Conservation (phyloP, 2,888 invertebrate species). For the Microplitis manilae region DNA sequence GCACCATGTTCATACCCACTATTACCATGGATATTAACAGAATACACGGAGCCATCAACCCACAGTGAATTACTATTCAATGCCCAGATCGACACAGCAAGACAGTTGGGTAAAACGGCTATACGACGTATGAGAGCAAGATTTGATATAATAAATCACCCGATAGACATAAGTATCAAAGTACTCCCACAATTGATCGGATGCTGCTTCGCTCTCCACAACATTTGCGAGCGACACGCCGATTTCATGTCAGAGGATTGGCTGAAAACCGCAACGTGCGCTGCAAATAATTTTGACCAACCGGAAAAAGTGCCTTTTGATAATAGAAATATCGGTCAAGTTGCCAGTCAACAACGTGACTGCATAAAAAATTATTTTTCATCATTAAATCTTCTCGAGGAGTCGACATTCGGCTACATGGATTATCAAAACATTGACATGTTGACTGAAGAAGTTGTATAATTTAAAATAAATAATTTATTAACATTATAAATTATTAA, state of each 20-base stretch:
- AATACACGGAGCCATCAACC: constrained; percentile 44
- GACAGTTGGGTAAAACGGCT: constrained; percentile 50
- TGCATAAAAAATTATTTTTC: constrained; percentile 28
- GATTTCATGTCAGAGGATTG: constrained; percentile 52
- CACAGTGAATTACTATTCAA: neutral
- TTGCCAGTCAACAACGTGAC: constrained; percentile 43
- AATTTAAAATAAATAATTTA: neutral
- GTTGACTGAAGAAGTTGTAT: neutral
- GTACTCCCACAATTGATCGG: constrained; percentile 55
- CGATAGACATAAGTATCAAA: constrained; percentile 54
- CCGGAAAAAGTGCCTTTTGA: neutral
- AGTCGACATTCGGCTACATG: neutral
- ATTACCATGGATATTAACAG: constrained; percentile 53
- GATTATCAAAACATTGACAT: constrained; percentile 8
- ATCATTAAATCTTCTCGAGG: neutral
- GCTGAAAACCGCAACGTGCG: constrained; percentile 37
- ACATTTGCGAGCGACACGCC: constrained; percentile 53
- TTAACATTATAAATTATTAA: neutral
- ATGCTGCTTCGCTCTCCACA: constrained; percentile 57
- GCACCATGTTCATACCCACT: constrained; percentile 51
- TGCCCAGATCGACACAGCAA: neutral
- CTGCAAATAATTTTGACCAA: neutral
- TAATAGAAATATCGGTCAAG: neutral
- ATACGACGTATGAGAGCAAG: constrained; percentile 52
- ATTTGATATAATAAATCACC: constrained; percentile 53